Evolutionary conservation across 2,113 vertebrate species (phyloP).

Genomic region (Lepus europaeus): DNA sequence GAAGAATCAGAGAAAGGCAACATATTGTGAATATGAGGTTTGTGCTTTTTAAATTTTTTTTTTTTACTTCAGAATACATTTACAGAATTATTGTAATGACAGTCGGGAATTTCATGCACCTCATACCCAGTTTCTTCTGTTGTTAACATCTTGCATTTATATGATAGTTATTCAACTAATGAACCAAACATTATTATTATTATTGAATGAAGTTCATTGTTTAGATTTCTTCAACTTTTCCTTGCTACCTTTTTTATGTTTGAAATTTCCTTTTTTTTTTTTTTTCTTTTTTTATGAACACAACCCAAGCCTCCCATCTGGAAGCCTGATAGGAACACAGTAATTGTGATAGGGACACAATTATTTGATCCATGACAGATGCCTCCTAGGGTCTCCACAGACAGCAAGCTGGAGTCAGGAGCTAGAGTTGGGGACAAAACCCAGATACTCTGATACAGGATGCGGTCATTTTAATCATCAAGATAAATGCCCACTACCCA

Average conservation of each 20-base stretch:
- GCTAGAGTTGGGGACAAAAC: too few species aligned
- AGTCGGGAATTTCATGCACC: not conserved
- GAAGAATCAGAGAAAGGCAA: not conserved
- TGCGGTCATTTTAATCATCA: too few species aligned
- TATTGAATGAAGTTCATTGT: not conserved
- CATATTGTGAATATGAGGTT: not conserved
- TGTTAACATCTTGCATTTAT: not conserved
- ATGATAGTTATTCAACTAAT: not conserved
- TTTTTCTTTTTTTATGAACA: too few species aligned
- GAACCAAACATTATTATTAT: not conserved
- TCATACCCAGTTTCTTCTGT: not conserved
- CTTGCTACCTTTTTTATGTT: not conserved
- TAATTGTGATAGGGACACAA: too few species aligned
- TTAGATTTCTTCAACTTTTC: not conserved
- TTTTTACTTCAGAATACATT: conserved; percentile 11
- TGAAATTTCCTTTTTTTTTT: too few species aligned
- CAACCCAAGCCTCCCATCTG: too few species aligned
- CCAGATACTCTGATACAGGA: too few species aligned
- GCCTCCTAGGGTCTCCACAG: too few species aligned
- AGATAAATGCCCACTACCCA: not conserved
- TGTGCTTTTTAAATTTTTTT: not conserved
- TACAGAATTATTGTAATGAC: conserved; percentile 30
- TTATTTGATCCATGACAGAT: too few species aligned
- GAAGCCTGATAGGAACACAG: too few species aligned
- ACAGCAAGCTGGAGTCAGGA: too few species aligned